A percentile compares a stretch with the other conserved stretches of the same genome.
phyloP scores from a whole-genome alignment of 2,888 invertebrate genomes.

The Elaeidobius kamerunicus region DNA sequence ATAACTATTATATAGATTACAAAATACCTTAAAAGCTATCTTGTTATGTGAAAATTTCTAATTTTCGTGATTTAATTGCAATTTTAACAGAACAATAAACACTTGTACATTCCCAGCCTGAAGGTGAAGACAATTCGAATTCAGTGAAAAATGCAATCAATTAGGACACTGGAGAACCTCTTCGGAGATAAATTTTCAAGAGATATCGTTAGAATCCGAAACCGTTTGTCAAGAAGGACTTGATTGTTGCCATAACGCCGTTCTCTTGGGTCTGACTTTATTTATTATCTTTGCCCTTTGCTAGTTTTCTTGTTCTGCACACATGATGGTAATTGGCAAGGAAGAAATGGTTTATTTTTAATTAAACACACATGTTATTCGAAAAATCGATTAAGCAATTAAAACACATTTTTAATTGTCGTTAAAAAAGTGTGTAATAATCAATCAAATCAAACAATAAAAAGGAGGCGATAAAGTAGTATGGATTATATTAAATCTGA shows the following conservation, averaged over 20 bases:
- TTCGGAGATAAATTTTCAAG: conserved; percentile 41
- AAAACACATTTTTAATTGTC: background rate
- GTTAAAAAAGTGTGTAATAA: too few relatives aligned
- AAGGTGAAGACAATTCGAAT: conserved; percentile 25
- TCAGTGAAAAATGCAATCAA: conserved; percentile 27
- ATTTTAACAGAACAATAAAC: conserved; percentile 11
- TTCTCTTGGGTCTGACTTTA: conserved; percentile 14
- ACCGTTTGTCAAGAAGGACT: conserved; percentile 40
- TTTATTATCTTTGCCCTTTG: conserved; percentile 6
- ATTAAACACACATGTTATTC: too few relatives aligned
- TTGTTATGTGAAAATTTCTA: too few relatives aligned
- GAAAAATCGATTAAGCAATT: background rate
- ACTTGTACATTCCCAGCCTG: conserved; percentile 14
- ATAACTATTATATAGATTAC: too few relatives aligned
- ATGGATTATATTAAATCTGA: too few relatives aligned
- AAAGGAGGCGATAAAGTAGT: too few relatives aligned
- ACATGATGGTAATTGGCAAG: background rate
- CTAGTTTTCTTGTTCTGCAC: conserved; percentile 5
- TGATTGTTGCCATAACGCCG: conserved; percentile 22
- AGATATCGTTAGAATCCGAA: conserved; percentile 47
- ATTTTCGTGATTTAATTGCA: conserved; percentile 9
- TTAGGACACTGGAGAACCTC: conserved; percentile 24
- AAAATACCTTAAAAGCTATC: too few relatives aligned
- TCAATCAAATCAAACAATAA: too few relatives aligned
- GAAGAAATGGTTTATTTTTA: too few relatives aligned